These are phyloP conservation scores for Netelia inedita DNA, from an alignment of 2,888 invertebrate species.

Conservation along the genomic window DNA sequence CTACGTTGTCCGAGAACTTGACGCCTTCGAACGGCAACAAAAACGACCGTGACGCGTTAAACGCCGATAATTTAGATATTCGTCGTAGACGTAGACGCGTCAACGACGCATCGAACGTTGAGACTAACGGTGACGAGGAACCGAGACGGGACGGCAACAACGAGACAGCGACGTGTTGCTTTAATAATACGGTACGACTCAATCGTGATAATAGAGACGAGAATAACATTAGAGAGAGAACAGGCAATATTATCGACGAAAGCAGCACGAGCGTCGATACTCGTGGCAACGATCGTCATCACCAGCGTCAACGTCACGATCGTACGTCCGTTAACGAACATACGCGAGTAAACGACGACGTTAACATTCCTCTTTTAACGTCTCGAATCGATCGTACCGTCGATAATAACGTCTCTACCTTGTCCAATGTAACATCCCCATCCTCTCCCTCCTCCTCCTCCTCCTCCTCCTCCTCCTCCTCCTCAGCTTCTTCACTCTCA, in stretches of 20 bases:
- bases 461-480: constrained; percentile 16
- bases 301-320: constrained; percentile 66
- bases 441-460: constrained; percentile 23
- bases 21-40: constrained; percentile 82
- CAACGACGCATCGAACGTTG: constrained; percentile 50
- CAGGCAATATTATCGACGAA: constrained; percentile 13
- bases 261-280: constrained; percentile 39
- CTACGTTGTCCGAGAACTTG: constrained; percentile 84
- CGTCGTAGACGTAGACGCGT: constrained; percentile 66
- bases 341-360: constrained; percentile 17
- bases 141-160: neutral
- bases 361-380: neutral
- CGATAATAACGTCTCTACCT: neutral
- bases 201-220: constrained; percentile 40
- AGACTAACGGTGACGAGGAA: constrained; percentile 44
- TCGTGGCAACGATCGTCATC: constrained; percentile 72
- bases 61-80: constrained; percentile 2
- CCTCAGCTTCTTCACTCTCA: neutral
- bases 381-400: neutral
- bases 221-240: constrained; percentile 23
- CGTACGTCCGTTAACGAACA: constrained; percentile 29
- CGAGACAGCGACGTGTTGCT: neutral
- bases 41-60: constrained; percentile 62
- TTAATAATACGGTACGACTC: constrained; percentile 7
- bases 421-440: neutral